These are phyloP conservation scores for Darevskia nairensis DNA, from an alignment of 2,797 vertebrate genomes.

Conservation along the genomic window DNA sequence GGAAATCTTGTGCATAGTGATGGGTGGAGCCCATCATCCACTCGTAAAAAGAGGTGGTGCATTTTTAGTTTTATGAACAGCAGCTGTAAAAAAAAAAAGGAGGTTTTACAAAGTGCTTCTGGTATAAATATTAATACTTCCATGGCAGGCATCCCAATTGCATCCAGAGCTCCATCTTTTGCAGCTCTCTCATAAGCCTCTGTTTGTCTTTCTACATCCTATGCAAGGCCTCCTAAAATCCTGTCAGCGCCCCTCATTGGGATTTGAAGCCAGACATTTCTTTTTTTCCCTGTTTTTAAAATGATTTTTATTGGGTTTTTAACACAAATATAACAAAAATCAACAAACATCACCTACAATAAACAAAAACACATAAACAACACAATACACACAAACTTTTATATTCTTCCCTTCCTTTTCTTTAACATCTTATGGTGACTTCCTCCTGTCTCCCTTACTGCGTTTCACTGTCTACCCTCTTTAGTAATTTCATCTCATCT, in stretches of 20 bases:
- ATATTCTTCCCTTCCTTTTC: too few relatives aligned
- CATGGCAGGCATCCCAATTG: background rate
- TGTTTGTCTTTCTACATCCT: background rate
- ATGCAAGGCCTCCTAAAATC: background rate
- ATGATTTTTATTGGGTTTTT: too few relatives aligned
- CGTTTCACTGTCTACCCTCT: too few relatives aligned
- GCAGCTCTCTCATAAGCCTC: background rate
- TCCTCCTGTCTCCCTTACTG: too few relatives aligned
- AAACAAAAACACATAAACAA: too few relatives aligned
- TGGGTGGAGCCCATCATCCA: background rate
- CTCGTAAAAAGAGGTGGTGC: fast-evolving
- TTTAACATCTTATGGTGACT: too few relatives aligned
- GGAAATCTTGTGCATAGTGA: background rate
- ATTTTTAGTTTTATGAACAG: background rate
- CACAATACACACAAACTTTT: too few relatives aligned
- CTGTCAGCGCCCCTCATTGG: background rate
- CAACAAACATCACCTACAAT: too few relatives aligned
- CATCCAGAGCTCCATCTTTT: background rate
- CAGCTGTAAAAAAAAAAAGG: fast-evolving
- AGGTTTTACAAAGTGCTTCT: conserved; percentile 16
- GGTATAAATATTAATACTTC: background rate
- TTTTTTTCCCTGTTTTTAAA: too few relatives aligned
- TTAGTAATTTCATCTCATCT: too few relatives aligned
- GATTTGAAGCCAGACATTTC: background rate
- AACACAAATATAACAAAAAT: too few relatives aligned